Evolutionary conservation across 2,888 invertebrate species (phyloP).

Genomic region (Liopterus haemorrhoidalis): DNA sequence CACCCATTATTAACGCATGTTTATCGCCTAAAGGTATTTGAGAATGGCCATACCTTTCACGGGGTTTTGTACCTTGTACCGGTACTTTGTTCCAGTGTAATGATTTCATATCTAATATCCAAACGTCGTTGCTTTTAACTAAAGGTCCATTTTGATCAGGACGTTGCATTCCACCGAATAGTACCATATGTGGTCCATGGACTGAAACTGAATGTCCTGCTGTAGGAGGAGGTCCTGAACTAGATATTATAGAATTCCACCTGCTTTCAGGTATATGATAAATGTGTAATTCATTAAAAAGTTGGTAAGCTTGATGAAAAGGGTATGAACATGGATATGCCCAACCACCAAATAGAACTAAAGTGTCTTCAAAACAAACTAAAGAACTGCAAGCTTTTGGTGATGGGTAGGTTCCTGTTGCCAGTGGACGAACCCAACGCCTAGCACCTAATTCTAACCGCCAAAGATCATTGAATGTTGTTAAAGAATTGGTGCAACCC

Average conservation of each 20-base stretch:
- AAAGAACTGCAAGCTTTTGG: conserved; percentile 94
- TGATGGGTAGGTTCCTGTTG: conserved; percentile 85
- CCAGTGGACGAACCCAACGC: conserved; percentile 77
- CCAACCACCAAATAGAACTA: conserved; percentile 89
- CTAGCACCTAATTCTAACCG: conserved; percentile 79
- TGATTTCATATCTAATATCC: conserved; percentile 76
- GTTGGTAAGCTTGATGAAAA: conserved; percentile 74
- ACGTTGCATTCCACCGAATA: conserved; percentile 55
- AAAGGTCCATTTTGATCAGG: conserved; percentile 43
- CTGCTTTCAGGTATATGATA: conserved; percentile 75
- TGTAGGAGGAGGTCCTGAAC: conserved; percentile 66
- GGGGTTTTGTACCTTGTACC: conserved; percentile 44
- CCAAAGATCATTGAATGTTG: conserved; percentile 97
- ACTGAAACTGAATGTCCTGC: conserved; percentile 92
- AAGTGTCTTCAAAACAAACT: conserved; percentile 75
- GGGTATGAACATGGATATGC: conserved; percentile 85
- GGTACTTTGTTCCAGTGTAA: conserved; percentile 73
- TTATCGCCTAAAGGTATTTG: conserved; percentile 73
- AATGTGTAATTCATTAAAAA: conserved; percentile 88
- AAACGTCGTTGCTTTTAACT: conserved; percentile 71
- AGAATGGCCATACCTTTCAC: conserved; percentile 80
- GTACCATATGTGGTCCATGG: conserved; percentile 73
- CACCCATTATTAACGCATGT: conserved; percentile 76
- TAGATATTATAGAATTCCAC: conserved; percentile 65
- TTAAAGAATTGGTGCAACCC: conserved; percentile 88